Conservation (phyloP, 30 jellyfish, hydroid and myxozoan species). For the Hydractinia symbiolongicarpus region DNA sequence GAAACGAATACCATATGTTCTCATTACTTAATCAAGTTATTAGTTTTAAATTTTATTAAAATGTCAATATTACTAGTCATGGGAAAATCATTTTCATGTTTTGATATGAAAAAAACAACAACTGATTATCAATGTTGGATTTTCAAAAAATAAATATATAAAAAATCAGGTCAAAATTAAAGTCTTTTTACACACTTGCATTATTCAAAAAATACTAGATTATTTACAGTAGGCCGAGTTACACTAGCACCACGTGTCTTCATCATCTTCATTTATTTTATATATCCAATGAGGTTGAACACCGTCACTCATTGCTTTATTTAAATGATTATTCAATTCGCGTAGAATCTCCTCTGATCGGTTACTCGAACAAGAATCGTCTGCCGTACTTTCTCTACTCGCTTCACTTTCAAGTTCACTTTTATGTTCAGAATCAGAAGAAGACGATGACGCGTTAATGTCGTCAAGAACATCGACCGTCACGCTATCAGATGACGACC, state of each 20-base stretch:
- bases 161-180: too few relatives aligned
- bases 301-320: slow-evolving; percentile 32
- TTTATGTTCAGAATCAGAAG: slow-evolving; percentile 9
- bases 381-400: neutral
- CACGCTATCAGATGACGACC: neutral
- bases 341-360: slow-evolving; percentile 16
- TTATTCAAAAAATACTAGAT: too few relatives aligned
- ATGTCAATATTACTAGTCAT: too few relatives aligned
- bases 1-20: too few relatives aligned
- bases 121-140: too few relatives aligned
- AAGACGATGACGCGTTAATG: neutral
- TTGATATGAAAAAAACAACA: too few relatives aligned
- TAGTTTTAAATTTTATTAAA: too few relatives aligned
- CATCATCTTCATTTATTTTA: slow-evolving; percentile 61
- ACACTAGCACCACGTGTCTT: slow-evolving; percentile 90
- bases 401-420: neutral
- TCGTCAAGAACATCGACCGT: neutral
- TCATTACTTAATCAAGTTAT: too few relatives aligned
- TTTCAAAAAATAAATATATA: too few relatives aligned
- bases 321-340: slow-evolving; percentile 24
- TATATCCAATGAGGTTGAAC: slow-evolving; percentile 50
- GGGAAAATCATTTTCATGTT: too few relatives aligned
- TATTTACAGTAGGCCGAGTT: neutral
- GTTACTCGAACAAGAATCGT: neutral
- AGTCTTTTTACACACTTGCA: too few relatives aligned